A percentile compares a stretch with the other conserved stretches of the same genome.
phyloP scores from a whole-genome alignment of 2,888 invertebrate genomes.

The Seira musarum region DNA sequence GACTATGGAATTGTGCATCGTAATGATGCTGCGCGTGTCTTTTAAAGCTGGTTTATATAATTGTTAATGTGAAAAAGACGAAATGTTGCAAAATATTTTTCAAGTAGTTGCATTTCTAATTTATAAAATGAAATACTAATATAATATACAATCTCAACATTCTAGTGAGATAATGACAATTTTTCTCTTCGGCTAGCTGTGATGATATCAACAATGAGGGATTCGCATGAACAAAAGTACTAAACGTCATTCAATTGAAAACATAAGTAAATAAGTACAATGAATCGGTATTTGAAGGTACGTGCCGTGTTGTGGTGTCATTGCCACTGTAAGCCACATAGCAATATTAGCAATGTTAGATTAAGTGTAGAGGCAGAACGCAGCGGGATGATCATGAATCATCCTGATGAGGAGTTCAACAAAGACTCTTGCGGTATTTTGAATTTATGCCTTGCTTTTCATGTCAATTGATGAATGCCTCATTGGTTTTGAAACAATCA shows the following conservation, averaged over 20 bases:
- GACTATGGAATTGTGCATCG: neutral
- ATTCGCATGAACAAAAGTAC: neutral
- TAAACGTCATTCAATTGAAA: neutral
- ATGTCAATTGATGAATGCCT: slow-evolving; percentile 25
- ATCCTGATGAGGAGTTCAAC: slow-evolving; percentile 24
- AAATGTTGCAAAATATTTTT: neutral
- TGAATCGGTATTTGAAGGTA: slow-evolving; percentile 4
- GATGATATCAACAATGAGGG: neutral
- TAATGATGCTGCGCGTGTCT: neutral
- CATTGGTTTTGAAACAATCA: slow-evolving; percentile 41
- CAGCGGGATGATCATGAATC: slow-evolving; percentile 40
- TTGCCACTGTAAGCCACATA: slow-evolving; percentile 26
- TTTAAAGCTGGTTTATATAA: neutral
- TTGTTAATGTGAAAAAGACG: neutral
- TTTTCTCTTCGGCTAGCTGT: neutral
- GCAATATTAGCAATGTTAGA: neutral
- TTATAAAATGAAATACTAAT: slow-evolving; percentile 18
- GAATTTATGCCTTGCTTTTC: slow-evolving; percentile 39
- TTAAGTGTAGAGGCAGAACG: slow-evolving; percentile 9
- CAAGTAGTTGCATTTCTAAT: neutral
- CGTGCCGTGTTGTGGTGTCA: slow-evolving; percentile 35
- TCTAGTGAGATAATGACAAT: slow-evolving; percentile 11
- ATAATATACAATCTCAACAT: neutral
- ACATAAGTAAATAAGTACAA: neutral
- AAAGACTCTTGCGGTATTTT: slow-evolving; percentile 34